Conservation (phyloP, 2,797 vertebrate genomes). For the Gymnopithys bicolor region DNA sequence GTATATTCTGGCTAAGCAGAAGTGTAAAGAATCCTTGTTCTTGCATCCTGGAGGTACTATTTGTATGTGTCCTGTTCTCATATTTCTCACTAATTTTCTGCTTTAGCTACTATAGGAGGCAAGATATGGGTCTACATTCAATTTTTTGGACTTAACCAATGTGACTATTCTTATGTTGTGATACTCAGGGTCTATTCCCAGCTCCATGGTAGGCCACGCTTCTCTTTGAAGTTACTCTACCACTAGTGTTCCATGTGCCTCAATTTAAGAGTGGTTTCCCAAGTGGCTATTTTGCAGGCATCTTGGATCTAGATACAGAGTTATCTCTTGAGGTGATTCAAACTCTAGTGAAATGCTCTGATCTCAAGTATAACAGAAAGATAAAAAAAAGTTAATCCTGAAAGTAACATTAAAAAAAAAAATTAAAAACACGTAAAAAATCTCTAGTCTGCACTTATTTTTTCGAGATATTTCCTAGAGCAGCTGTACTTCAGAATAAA, state of each 20-base stretch:
- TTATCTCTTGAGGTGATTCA: background rate
- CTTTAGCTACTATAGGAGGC: background rate
- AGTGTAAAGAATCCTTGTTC: background rate
- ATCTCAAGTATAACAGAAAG: background rate
- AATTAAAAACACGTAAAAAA: background rate
- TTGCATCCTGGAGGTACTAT: background rate
- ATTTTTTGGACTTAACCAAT: background rate
- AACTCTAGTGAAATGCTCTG: background rate
- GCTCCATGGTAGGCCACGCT: background rate
- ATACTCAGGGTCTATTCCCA: background rate
- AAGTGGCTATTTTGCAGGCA: background rate
- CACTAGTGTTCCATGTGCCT: background rate
- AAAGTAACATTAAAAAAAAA: rapidly evolving
- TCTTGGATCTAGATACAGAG: background rate
- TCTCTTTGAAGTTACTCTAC: background rate
- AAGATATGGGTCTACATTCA: background rate
- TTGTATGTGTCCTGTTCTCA: background rate
- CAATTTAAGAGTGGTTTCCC: background rate
- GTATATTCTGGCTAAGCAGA: background rate
- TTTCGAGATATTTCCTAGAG: background rate
- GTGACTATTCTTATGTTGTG: background rate
- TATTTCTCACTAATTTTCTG: background rate
- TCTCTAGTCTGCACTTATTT: background rate
- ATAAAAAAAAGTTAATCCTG: background rate
- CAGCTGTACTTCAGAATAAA: background rate